A percentile compares a stretch with the other conserved stretches of the same genome.
phyloP scores from a whole-genome alignment of 2,888 invertebrate species.

The Eugnorisma glareosa region DNA sequence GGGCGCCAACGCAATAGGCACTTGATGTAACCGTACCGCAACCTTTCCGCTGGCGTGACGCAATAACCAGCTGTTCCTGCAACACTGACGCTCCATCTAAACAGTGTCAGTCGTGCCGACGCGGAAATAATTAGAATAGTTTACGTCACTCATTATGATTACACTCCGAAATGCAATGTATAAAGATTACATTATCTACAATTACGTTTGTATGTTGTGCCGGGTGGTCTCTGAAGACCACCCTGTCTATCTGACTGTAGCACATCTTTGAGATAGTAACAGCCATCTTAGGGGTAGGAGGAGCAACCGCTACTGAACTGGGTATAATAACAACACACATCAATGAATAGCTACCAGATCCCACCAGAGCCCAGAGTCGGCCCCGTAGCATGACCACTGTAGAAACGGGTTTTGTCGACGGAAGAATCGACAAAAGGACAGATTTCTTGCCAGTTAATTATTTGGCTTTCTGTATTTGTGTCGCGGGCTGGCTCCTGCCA shows the following conservation, averaged over 20 bases:
- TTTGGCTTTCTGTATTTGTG: not conserved
- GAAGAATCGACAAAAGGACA: no score
- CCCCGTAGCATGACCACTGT: no score
- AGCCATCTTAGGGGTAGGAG: not conserved
- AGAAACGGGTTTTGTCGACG: no score
- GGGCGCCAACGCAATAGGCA: constrained; percentile 78
- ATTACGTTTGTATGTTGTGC: constrained; percentile 21
- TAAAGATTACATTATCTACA: constrained; percentile 52
- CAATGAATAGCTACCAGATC: not conserved
- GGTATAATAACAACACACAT: not conserved
- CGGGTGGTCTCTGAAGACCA: constrained; percentile 54
- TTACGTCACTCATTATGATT: constrained; percentile 74
- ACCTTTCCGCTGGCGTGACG: constrained; percentile 89
- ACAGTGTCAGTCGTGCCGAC: constrained; percentile 81
- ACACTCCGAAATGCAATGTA: constrained; percentile 51
- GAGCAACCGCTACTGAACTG: not conserved
- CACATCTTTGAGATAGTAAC: not conserved
- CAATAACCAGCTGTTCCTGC: constrained; percentile 81
- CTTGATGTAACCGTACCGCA: constrained; percentile 87
- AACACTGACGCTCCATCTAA: constrained; percentile 72
- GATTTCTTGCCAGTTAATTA: not conserved
- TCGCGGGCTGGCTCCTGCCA: not conserved
- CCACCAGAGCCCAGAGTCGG: not conserved
- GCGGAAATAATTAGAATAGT: constrained; percentile 85
- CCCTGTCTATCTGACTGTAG: constrained; percentile 7